A percentile compares a stretch with the other conserved stretches of the same genome.
phyloP scores from a whole-genome alignment of 2,113 vertebrate species.

The Choloepus hoffmanni region DNA sequence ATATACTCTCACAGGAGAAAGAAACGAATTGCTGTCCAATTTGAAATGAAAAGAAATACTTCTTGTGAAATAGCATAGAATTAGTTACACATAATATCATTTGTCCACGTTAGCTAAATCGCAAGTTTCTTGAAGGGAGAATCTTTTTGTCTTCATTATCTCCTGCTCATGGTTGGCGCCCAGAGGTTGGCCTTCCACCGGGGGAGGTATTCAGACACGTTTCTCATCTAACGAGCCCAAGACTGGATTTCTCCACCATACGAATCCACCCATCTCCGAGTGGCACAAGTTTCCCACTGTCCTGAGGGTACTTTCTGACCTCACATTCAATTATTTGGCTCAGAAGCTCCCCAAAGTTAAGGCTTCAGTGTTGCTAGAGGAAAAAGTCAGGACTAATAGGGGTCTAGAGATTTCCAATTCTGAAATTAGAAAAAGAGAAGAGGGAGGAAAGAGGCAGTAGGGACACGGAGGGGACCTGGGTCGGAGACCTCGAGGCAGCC shows the following conservation, averaged over 20 bases:
- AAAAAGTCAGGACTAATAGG: conserved; percentile 16
- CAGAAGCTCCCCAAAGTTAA: neutral
- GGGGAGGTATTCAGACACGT: neutral
- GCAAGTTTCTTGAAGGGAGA: neutral
- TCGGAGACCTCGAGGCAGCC: neutral
- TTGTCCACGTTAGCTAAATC: neutral
- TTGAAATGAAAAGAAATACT: conserved; percentile 51
- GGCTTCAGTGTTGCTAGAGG: neutral
- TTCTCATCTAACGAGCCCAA: neutral
- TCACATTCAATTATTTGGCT: neutral
- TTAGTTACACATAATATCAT: neutral
- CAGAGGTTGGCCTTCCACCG: neutral
- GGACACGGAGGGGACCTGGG: neutral
- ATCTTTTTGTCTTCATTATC: neutral
- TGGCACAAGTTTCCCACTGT: neutral
- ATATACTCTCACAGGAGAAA: neutral
- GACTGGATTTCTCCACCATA: accelerated
- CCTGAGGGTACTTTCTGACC: neutral
- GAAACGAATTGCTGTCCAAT: neutral
- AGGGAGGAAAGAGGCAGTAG: neutral
- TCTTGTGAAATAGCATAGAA: conserved; percentile 14
- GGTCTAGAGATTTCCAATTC: conserved; percentile 13
- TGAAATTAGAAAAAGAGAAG: conserved; percentile 1
- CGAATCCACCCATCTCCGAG: neutral
- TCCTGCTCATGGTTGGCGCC: neutral